Base-by-base conservation (phyloP, 2,888 invertebrate species). In the Parascotia fuliginaria region DNA sequence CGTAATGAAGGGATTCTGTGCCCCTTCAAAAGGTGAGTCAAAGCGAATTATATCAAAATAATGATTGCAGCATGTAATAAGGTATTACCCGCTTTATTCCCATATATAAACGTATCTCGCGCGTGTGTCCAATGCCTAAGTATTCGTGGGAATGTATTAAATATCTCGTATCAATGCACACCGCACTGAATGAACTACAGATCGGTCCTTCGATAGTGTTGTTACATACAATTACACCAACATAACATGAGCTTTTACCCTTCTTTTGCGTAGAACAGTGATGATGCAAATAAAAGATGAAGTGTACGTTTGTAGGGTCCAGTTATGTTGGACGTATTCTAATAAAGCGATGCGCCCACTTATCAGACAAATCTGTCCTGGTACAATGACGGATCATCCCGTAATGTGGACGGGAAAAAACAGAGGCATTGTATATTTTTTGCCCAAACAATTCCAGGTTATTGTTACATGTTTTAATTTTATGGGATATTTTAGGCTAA, bases 401-500 rank as follows among this genome's bases (percentile, higher is more conserved):
- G 75, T 90, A 90, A 92, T 89, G 82, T 80, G 85, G 82, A 85
- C 76, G 74, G 72, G 74, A 84, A 89, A 90, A 89, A 89, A 84
- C 76, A 73, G 63, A 47, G 49, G 64, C 53, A 73, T 85, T 87
- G 82, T 86, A 46, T 49, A 60, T 51, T 79, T 89, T 89, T 87
- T 87, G 73, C 71, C 63, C 59, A 39, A 74, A 76, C 79, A 81
- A 83, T 83, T 81, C 82, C 81, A 77, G 81, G 75, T 81, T 80
- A 87, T 91, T 91, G 89, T 90, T 82, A 78, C 73, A 79, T 87
- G 84, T 83, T 83, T 51, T 87, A 86, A 89, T 89, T 88, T 89
- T 83, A 86, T 87, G 83, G 87, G 85, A 85, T 85, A 88, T 89
- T 91, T 91, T 90, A 89, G 85, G 89, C 90, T 89, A 92, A 90